phyloP scores from a whole-genome alignment of 2,888 invertebrate species.

The Pseudococcus viburni region DNA sequence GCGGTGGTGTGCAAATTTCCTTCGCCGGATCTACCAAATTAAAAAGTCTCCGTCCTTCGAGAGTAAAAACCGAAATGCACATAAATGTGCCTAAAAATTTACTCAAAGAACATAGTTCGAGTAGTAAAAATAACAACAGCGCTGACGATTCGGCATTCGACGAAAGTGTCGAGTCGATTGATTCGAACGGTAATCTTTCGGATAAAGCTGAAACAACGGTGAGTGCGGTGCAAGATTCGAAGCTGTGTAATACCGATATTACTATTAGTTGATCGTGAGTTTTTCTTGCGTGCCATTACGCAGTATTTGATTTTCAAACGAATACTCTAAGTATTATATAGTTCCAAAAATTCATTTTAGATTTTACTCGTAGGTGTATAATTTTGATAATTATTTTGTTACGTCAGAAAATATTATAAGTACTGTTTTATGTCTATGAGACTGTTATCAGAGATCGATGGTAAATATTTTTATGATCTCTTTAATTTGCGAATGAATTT shows the following conservation, averaged over 20 bases:
- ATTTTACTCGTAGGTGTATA: neutral
- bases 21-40: conserved; percentile 86
- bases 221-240: conserved; percentile 57
- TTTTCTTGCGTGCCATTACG: neutral
- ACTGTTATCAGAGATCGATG: conserved; percentile 60
- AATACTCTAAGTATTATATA: conserved; percentile 39
- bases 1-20: conserved; percentile 82
- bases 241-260: conserved; percentile 19
- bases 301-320: neutral
- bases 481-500: conserved; percentile 55
- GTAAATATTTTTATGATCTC: conserved; percentile 51
- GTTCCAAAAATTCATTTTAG: conserved; percentile 32
- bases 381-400: conserved; percentile 49
- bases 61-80: conserved; percentile 60
- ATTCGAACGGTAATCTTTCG: conserved; percentile 53
- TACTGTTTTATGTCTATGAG: conserved; percentile 50
- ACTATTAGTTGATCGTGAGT: conserved; percentile 54
- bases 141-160: conserved; percentile 61
- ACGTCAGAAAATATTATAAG: conserved; percentile 5
- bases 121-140: neutral
- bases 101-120: neutral
- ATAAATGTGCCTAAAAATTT: conserved; percentile 58
- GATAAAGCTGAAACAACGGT: conserved; percentile 58
- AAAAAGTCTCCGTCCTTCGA: conserved; percentile 74
- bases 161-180: conserved; percentile 60